These are phyloP conservation scores for Emydura subglobosa DNA, from an alignment of 2,113 vertebrate species.

Conservation along the genomic window DNA sequence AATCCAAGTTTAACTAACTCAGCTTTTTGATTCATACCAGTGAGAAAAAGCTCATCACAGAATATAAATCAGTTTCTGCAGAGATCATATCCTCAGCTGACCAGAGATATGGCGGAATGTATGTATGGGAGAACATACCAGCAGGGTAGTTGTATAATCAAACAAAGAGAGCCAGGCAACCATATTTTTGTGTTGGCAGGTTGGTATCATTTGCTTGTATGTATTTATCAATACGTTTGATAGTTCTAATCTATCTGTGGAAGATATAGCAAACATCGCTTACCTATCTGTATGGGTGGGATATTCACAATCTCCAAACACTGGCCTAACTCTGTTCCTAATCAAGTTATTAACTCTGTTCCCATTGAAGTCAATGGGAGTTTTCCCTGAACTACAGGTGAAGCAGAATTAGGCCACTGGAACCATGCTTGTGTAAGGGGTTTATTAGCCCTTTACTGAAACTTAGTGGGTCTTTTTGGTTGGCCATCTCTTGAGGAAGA, in stretches of 20 bases:
- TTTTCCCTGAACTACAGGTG: neutral
- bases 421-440: neutral
- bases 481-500: no score
- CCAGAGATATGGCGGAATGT: slow-evolving; percentile 94
- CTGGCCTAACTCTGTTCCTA: neutral
- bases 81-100: slow-evolving; percentile 89
- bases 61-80: slow-evolving; percentile 94
- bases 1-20: neutral
- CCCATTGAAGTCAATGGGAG: neutral
- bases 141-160: slow-evolving; percentile 88
- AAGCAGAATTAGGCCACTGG: neutral
- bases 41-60: slow-evolving; percentile 90
- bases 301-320: no score
- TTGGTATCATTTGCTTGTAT: slow-evolving; percentile 39
- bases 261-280: neutral
- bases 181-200: slow-evolving; percentile 94
- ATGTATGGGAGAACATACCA: slow-evolving; percentile 92
- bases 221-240: rapidly evolving
- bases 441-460: no score
- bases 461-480: no score
- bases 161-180: slow-evolving; percentile 90
- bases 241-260: neutral
- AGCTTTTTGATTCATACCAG: slow-evolving; percentile 67
- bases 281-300: neutral
- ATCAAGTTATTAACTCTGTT: neutral